These are phyloP conservation scores for Poecilobothrus nobilitatus DNA, from an alignment of 2,888 invertebrate species.

Conservation along the genomic window DNA sequence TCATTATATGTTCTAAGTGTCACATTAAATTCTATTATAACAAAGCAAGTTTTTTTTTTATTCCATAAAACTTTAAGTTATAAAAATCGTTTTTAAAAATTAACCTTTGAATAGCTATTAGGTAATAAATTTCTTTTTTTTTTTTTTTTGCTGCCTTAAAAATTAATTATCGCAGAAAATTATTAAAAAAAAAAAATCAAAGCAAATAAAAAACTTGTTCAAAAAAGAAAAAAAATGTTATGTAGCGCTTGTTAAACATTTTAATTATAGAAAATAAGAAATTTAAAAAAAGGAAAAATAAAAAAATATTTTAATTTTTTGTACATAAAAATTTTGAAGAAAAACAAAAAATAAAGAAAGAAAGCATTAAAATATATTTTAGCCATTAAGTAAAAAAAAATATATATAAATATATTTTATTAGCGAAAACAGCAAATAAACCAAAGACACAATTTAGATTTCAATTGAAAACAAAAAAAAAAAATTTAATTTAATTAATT, in stretches of 20 bases:
- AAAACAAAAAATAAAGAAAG: conserved; percentile 9
- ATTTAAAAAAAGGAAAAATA: conserved; percentile 10
- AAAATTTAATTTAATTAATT: too few relatives aligned
- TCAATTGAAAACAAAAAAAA: neutral
- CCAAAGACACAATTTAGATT: neutral
- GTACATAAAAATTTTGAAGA: conserved; percentile 15
- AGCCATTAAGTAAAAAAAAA: conserved; percentile 12
- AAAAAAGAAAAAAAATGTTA: conserved; percentile 10
- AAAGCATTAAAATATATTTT: conserved; percentile 11
- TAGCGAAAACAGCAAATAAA: neutral
- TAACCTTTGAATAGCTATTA: too few relatives aligned
- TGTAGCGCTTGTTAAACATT: conserved; percentile 21
- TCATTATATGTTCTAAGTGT: too few relatives aligned
- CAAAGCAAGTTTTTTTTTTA: too few relatives aligned
- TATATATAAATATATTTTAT: neutral
- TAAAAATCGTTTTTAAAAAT: too few relatives aligned
- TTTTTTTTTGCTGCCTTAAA: too few relatives aligned
- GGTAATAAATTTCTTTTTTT: too few relatives aligned
- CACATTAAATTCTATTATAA: too few relatives aligned
- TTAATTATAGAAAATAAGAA: conserved; percentile 12
- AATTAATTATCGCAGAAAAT: conserved; percentile 2
- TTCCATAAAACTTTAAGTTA: too few relatives aligned
- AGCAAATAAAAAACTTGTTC: neutral
- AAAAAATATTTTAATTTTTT: conserved; percentile 15
- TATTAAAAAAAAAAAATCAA: neutral